These are phyloP conservation scores for Corydoras maculifer DNA, from an alignment of 2,113 vertebrate species.

Conservation along the genomic window DNA sequence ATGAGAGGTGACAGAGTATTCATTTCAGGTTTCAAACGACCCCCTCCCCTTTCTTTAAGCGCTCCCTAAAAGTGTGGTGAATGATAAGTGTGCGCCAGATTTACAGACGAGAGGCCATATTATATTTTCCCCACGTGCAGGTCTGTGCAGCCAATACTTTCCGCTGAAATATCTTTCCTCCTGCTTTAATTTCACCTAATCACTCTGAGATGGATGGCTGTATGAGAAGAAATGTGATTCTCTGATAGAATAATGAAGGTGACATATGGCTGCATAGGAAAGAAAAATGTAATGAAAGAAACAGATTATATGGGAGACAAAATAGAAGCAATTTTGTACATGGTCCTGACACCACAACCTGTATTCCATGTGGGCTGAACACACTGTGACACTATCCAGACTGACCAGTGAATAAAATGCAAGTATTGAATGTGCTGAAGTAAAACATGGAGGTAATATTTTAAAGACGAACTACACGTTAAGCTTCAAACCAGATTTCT, in stretches of 20 bases:
- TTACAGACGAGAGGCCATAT: slow-evolving; percentile 62
- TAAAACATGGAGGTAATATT: no score
- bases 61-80: slow-evolving; percentile 63
- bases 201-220: slow-evolving; percentile 4
- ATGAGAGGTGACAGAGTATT: slow-evolving; percentile 73
- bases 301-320: neutral
- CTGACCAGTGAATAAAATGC: no score
- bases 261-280: neutral
- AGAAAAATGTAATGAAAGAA: neutral
- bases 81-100: slow-evolving; percentile 66
- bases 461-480: no score
- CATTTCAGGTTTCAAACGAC: slow-evolving; percentile 56
- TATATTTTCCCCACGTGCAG: slow-evolving; percentile 47
- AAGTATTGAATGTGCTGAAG: no score
- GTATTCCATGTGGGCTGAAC: no score
- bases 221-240: slow-evolving; percentile 7
- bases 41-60: slow-evolving; percentile 4
- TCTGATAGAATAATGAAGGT: neutral
- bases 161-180: slow-evolving; percentile 2
- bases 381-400: no score
- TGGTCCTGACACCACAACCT: no score
- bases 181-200: slow-evolving; percentile 14
- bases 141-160: slow-evolving; percentile 13
- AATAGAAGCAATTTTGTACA: no score
- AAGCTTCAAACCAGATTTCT: no score